These are phyloP conservation scores for Griposia aprilina DNA, from an alignment of 2,888 invertebrate genomes.

Conservation along the genomic window DNA sequence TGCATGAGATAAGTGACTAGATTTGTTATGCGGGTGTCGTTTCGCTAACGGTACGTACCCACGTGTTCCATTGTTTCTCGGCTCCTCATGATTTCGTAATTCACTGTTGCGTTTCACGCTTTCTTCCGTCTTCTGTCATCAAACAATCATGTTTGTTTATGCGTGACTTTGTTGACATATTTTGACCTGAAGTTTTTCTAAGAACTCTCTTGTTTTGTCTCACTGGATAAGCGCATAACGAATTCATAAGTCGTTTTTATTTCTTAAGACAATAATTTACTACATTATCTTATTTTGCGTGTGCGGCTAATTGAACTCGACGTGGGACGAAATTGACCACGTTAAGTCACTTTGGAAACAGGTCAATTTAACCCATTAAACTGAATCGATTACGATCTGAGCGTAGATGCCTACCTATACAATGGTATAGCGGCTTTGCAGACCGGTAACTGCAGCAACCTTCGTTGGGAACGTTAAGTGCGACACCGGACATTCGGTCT, in stretches of 20 bases:
- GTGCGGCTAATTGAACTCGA: constrained; percentile 56
- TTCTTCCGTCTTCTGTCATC: constrained; percentile 67
- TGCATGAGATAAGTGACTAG: constrained; percentile 52
- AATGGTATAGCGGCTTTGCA: constrained; percentile 70
- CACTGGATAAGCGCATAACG: background rate
- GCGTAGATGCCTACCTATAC: constrained; percentile 62
- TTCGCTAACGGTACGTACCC: constrained; percentile 73
- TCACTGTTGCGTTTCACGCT: constrained; percentile 64
- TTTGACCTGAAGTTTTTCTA: background rate
- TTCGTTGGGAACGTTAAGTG: constrained; percentile 67
- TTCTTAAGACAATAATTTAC: constrained; percentile 9
- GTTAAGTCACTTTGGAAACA: constrained; percentile 71
- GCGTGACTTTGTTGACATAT: constrained; percentile 36
- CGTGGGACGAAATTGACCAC: constrained; percentile 71
- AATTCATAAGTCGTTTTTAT: background rate
- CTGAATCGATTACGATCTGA: constrained; percentile 73
- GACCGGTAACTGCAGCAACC: constrained; percentile 71
- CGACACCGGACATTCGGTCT: constrained; percentile 73
- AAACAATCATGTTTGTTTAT: constrained; percentile 53
- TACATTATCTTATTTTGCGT: constrained; percentile 57
- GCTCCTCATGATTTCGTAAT: constrained; percentile 71
- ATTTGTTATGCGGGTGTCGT: constrained; percentile 73
- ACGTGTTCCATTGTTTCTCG: constrained; percentile 80
- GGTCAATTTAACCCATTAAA: constrained; percentile 73
- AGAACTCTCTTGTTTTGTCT: background rate